phyloP scores from a whole-genome alignment of 2,113 vertebrate genomes.

The Columba livia region DNA sequence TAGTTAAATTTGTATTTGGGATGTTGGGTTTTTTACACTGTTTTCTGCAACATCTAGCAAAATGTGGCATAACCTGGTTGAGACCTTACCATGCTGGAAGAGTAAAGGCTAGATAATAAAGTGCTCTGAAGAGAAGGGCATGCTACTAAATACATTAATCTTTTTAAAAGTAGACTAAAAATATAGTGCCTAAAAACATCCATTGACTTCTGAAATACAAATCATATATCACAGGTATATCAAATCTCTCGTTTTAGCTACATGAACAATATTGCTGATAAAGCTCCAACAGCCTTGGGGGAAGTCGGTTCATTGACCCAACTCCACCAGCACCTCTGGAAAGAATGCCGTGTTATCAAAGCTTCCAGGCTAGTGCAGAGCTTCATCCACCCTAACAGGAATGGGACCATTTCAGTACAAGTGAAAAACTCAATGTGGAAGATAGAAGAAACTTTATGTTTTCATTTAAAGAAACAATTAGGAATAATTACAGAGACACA shows the following conservation, averaged over 20 bases:
- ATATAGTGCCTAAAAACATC: not conserved
- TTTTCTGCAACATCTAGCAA: not conserved
- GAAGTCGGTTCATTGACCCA: not conserved
- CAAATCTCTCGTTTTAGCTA: not conserved
- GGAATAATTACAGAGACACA: not conserved
- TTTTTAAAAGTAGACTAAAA: not conserved
- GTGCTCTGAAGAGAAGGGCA: not conserved
- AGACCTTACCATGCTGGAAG: not conserved
- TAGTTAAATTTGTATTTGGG: not conserved
- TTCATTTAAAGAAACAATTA: not conserved
- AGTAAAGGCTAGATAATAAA: not conserved
- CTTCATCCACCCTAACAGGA: not conserved
- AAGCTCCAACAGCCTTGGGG: not conserved
- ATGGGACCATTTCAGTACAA: not conserved
- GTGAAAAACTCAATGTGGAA: not conserved
- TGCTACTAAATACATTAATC: not conserved
- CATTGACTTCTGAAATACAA: not conserved
- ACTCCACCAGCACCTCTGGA: not conserved
- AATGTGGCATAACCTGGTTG: not conserved
- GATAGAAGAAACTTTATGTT: not conserved
- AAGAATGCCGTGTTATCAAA: not conserved
- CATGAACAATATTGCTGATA: not conserved
- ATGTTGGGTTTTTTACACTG: accelerated
- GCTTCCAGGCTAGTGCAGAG: not conserved
- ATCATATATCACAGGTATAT: not conserved